Conservation (phyloP, 2,888 invertebrate species). For the Leucozona laternaria region DNA sequence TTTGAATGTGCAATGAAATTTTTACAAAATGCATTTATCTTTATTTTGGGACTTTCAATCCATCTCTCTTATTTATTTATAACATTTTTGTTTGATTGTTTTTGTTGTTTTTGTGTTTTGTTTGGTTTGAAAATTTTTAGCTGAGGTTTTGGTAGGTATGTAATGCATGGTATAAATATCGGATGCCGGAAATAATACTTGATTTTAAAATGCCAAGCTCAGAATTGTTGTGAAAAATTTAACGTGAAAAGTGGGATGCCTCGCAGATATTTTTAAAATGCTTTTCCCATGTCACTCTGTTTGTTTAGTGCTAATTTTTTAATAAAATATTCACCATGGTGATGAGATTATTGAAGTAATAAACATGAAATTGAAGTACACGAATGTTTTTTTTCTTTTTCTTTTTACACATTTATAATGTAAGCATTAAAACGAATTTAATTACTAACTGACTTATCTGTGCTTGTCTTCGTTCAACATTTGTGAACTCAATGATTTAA, state of each 20-base stretch:
- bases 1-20: slow-evolving; percentile 31
- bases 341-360: background rate
- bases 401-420: too few relatives aligned
- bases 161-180: background rate
- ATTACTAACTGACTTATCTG: too few relatives aligned
- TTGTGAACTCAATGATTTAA: too few relatives aligned
- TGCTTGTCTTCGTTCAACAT: too few relatives aligned
- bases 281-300: background rate
- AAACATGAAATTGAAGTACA: background rate
- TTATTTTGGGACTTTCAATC: slow-evolving; percentile 44
- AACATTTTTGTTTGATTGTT: slow-evolving; percentile 23
- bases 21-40: slow-evolving; percentile 59
- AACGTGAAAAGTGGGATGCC: slow-evolving; percentile 42
- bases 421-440: too few relatives aligned
- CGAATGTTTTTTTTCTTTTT: too few relatives aligned
- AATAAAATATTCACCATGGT: background rate
- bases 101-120: slow-evolving; percentile 24
- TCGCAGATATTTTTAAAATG: slow-evolving; percentile 13
- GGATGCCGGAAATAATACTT: slow-evolving; percentile 64
- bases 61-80: slow-evolving; percentile 52
- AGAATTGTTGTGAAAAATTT: slow-evolving; percentile 3
- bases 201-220: slow-evolving; percentile 28
- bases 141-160: slow-evolving; percentile 17
- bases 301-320: background rate
- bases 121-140: slow-evolving; percentile 15